Conservation (phyloP, 2,888 invertebrate genomes). For the Willowsia nigromaculata region DNA sequence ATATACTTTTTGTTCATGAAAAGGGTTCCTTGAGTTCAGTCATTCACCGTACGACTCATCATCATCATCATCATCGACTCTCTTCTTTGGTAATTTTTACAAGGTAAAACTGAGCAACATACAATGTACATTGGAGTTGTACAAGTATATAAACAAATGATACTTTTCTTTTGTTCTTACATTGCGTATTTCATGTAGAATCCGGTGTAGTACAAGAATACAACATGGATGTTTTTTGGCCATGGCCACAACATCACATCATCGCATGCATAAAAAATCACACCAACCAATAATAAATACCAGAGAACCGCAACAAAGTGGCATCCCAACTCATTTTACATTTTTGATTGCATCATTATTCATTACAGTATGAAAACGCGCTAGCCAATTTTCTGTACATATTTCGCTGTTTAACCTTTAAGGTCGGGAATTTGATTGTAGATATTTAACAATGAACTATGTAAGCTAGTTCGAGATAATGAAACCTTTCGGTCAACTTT, state of each 20-base stretch:
- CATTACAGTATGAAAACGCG: conserved; percentile 27
- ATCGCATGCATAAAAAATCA: conserved; percentile 22
- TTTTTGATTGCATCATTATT: conserved; percentile 2
- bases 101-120: conserved; percentile 15
- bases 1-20: background rate
- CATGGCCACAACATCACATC: conserved; percentile 31
- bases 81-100: conserved; percentile 46
- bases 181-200: conserved; percentile 61
- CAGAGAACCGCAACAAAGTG: conserved; percentile 29
- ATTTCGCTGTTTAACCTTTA: conserved; percentile 24
- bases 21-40: conserved; percentile 45
- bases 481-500: background rate
- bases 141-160: conserved; percentile 63
- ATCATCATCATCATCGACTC: background rate
- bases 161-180: conserved; percentile 62
- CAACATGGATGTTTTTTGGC: conserved; percentile 48
- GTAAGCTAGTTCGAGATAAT: background rate
- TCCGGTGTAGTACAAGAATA: conserved; percentile 58
- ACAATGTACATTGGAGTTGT: conserved; percentile 27
- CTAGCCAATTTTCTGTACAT: background rate
- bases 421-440: conserved; percentile 9
- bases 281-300: conserved; percentile 3
- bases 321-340: background rate
- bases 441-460: conserved; percentile 13
- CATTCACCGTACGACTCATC: conserved; percentile 14